Evolutionary conservation across 2,888 invertebrate species (phyloP), one percentile per base, ranked within the genome.

Genomic region (Polyommatus icarus): DNA sequence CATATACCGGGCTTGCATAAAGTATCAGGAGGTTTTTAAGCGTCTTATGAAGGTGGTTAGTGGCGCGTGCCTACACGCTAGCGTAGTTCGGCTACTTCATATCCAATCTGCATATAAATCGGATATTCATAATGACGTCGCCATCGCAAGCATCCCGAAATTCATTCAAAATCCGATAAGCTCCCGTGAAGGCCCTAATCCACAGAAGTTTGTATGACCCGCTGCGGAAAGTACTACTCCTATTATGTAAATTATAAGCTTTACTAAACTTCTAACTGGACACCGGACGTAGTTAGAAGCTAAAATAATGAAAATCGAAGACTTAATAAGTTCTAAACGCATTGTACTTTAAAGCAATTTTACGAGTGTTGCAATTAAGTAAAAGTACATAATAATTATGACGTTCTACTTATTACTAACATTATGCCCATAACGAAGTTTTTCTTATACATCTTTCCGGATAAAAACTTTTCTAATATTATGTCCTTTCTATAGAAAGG

Each of bases 51-150:
- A 80, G 77, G 80, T 82, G 82, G 81, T 82, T 83, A 83, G 77
- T 80, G 80, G 81, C 79, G 84, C 86, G 87, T 89, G 88, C 88
- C 88, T 87, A 86, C 88, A 87, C 82, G 81, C 80, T 86, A 83
- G 83, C 83, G 83, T 84, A 67, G 67, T 67, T 67, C 84, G 83
- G 83, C 85, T 87, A 87, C 89, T 91, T 88, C 89, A 88, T 87
- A 88, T 83, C 84, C 87, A 91, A 94, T 94, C 93, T 94, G 92
- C 94, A 94, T 94, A 93, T 94, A 94, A 93, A 94, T 94, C 92
- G 94, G 91, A 91, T 93, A 91, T 90, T 91, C 91, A 92, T 93
- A 93, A 93, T 93, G 91, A 92, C 90, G 90, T 90, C 89, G 89
- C 90, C 87, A 90, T 91, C 90, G 89, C 89, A 90, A 92, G 91